Evolutionary conservation across 2,113 vertebrate species (phyloP).

Genomic region (Melanotaenia duboulayi): DNA sequence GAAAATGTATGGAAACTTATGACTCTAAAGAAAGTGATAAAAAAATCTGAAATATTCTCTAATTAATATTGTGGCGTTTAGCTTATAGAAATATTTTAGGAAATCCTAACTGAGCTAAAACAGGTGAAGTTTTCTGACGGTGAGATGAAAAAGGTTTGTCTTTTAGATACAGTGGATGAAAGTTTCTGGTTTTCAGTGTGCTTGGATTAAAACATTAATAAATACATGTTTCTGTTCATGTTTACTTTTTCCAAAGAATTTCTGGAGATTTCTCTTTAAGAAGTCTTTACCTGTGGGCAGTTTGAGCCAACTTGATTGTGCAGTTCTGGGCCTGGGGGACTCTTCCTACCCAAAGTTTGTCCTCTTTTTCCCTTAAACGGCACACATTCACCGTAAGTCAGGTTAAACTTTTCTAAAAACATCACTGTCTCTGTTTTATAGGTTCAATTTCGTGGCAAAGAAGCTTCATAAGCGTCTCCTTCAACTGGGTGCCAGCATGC

Average conservation of each 20-base stretch:
- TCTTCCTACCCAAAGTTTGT: slow-evolving; percentile 96
- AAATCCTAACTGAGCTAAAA: too few species aligned
- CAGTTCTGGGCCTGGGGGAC: slow-evolving; percentile 92
- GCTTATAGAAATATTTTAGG: too few species aligned
- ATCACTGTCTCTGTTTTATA: slow-evolving; percentile 45
- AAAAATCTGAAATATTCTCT: not conserved
- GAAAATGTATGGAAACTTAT: too few species aligned
- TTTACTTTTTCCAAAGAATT: slow-evolving; percentile 78
- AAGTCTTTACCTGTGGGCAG: slow-evolving; percentile 86
- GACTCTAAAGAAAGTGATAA: too few species aligned
- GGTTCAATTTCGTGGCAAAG: slow-evolving; percentile 98
- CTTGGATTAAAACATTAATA: too few species aligned
- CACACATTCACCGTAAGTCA: not conserved
- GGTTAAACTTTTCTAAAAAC: not conserved
- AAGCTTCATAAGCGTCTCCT: slow-evolving; percentile 91
- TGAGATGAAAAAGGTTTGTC: too few species aligned
- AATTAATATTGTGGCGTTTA: too few species aligned
- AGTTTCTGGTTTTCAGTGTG: too few species aligned
- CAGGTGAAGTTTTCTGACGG: too few species aligned
- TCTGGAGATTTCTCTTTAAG: slow-evolving; percentile 95
- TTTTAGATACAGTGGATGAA: too few species aligned
- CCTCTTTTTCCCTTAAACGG: not conserved
- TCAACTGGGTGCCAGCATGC: slow-evolving; percentile 87
- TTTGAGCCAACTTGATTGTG: slow-evolving; percentile 90
- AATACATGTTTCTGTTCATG: not conserved